Conservation (phyloP, 2,113 vertebrate species). For the Elaphurus davidianus region DNA sequence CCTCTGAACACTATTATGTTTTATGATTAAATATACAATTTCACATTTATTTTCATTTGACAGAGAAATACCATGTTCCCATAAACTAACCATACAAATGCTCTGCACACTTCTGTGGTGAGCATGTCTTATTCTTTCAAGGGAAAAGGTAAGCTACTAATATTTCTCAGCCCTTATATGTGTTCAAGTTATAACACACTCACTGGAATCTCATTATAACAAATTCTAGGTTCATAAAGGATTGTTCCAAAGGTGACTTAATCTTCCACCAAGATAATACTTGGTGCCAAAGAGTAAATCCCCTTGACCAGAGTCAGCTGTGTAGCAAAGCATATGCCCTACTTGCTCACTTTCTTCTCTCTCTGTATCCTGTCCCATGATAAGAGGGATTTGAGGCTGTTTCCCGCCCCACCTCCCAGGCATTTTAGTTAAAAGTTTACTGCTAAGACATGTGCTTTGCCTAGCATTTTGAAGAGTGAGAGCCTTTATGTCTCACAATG, state of each 20-base stretch:
- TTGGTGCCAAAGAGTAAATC: not conserved
- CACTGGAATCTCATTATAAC: not conserved
- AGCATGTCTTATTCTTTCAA: not conserved
- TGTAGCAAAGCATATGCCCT: not conserved
- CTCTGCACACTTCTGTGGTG: not conserved
- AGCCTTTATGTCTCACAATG: not conserved
- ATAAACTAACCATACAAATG: not conserved
- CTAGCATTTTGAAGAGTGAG: not conserved
- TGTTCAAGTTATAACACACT: not conserved
- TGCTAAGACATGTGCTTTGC: not conserved
- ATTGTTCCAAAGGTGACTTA: not conserved
- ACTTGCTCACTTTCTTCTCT: not conserved
- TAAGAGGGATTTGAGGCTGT: not conserved
- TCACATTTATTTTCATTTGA: not conserved
- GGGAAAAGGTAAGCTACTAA: not conserved
- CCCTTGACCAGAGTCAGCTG: not conserved
- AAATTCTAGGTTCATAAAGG: not conserved
- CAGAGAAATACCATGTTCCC: not conserved
- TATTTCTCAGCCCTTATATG: not conserved
- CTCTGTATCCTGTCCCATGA: not conserved
- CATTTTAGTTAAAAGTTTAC: not conserved
- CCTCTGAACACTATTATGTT: not conserved
- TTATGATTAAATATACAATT: not conserved
- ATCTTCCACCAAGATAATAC: not conserved
- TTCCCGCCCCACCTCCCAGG: not conserved